A percentile compares a stretch with the other conserved stretches of the same genome.
These are phyloP conservation scores for Palythoa grandis DNA, from an alignment of 92 coral and sea anemone genomes.

Conservation along the genomic window DNA sequence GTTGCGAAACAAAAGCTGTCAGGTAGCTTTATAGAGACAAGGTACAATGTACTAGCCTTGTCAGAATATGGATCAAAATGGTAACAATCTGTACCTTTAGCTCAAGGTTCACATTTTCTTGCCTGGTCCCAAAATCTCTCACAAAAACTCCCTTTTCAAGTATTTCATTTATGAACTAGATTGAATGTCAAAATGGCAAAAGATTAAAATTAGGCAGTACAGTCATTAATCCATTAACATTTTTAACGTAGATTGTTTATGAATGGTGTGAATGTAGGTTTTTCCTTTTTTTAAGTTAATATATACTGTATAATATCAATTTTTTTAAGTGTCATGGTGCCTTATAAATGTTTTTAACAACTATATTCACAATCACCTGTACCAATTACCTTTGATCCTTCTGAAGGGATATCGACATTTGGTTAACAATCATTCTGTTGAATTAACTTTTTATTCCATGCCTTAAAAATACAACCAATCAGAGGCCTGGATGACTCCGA, in stretches of 20 bases:
- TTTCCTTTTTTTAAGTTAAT: too few species aligned
- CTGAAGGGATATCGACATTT: background rate
- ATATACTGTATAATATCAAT: too few species aligned
- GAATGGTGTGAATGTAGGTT: too few species aligned
- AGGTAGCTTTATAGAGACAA: too few species aligned
- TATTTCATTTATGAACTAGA: conserved; percentile 27
- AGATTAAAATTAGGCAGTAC: background rate
- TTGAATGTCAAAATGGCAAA: background rate
- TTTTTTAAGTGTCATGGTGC: too few species aligned
- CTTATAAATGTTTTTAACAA: too few species aligned
- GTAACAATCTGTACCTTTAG: conserved; percentile 27
- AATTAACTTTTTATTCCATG: background rate
- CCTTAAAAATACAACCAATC: background rate
- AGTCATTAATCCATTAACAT: background rate
- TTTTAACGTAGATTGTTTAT: too few species aligned
- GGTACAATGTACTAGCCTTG: too few species aligned
- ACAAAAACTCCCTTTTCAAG: conserved; percentile 13
- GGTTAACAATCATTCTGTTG: background rate
- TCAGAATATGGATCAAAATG: too few species aligned
- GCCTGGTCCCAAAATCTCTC: conserved; percentile 50
- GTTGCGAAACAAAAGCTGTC: too few species aligned
- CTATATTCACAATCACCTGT: too few species aligned
- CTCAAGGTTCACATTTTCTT: conserved; percentile 33
- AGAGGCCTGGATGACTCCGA: too few species aligned
- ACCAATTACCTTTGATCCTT: background rate